Base-by-base conservation (phyloP, 2,888 invertebrate species). In the Troides oblongomaculatus region DNA sequence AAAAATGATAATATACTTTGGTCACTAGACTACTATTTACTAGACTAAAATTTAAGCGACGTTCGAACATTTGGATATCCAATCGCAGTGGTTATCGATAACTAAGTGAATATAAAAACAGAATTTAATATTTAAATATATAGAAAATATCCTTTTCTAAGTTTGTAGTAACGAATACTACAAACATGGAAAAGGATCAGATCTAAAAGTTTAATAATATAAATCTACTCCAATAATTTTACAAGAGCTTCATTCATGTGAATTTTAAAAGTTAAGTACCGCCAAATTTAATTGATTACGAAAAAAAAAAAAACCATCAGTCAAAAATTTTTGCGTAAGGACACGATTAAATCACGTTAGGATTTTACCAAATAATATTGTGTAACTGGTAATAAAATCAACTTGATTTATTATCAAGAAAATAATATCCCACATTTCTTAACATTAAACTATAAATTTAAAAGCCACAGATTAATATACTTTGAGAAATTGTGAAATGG, bases 401-500 rank as follows among this genome's bases (percentile, higher is more conserved):
- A 68, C 43, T 58, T 69, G 61, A 66, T 66, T 65, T 72, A 60
- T 68, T 59, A 18, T 59, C 64, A 59, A 53, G 50, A 18, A 43
- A 67, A 60, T 61, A 64, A 59, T 63, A 62, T 62, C 30, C 62
- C 60, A 64, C 57, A 68, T 70, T 73, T 70, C 67, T 62, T 60
- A 74, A 73, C 70, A 72, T 69, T 70, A 71, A 72, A 67, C 68
- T 62, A 65, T 71, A 70, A 71, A 74, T 70, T 69, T 72, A 50
- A 65, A 74, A 72, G 69, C 68, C 71, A 66, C 71, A 75, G 68
- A 73, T 73, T 70, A 72, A 70, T 72, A 72, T 74, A 73, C 74
- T 76, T 75, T 76, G 72, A 65, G 66, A 78, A 78, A 78, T 79
- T 78, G 76, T 74, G 78, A 77, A 79, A 80, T 80, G 69, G 73